These are phyloP conservation scores for Anthopleura xanthogrammica DNA, from an alignment of 92 coral and sea anemone genomes.

Conservation along the genomic window DNA sequence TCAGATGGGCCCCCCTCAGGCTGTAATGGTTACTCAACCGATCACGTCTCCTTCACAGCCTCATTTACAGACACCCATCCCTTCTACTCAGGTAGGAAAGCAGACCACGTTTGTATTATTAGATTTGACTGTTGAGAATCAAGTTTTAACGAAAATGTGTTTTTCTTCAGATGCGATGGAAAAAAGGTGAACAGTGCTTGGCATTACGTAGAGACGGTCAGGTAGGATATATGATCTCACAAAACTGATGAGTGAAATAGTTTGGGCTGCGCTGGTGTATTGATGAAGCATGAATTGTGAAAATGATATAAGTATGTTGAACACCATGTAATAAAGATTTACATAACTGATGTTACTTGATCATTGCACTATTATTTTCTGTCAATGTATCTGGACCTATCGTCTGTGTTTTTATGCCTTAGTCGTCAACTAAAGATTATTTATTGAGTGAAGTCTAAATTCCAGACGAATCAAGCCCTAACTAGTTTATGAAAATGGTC, in stretches of 20 bases:
- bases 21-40: constrained; percentile 68
- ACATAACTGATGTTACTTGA: no score
- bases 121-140: not conserved
- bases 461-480: no score
- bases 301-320: no score
- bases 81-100: constrained; percentile 55
- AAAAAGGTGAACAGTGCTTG: constrained; percentile 88
- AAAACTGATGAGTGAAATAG: no score
- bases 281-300: no score
- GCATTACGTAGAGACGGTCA: constrained; percentile 85
- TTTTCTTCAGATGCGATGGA: constrained; percentile 76
- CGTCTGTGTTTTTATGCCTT: no score
- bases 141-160: not conserved
- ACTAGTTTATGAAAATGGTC: not conserved
- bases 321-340: no score
- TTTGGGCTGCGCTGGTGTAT: no score
- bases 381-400: no score
- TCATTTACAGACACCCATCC: constrained; percentile 59
- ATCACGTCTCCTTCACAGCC: constrained; percentile 60
- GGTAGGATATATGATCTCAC: constrained; percentile 39
- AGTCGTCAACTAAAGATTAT: no score
- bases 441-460: not conserved
- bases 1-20: constrained; percentile 68
- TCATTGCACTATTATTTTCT: no score
- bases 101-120: not conserved